Percentiles rank a stretch among this genome's conserved stretches.
phyloP scores from a whole-genome alignment of 30 jellyfish, hydroid and myxozoan species.

The Morbakka virulenta region DNA sequence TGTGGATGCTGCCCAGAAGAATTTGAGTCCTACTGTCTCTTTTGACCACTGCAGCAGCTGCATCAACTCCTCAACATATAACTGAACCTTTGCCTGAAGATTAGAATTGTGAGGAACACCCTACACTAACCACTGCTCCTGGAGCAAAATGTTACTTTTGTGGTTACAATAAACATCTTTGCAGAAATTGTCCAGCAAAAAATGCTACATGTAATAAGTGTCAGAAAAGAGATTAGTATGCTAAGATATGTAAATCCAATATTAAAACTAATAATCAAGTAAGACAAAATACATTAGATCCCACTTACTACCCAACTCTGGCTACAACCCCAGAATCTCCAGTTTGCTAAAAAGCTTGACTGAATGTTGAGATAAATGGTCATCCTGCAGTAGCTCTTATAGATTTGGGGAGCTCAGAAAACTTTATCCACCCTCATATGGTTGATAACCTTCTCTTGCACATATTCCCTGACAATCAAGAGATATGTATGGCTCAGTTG shows the following conservation, averaged over 20 bases:
- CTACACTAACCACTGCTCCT: conserved; percentile 19
- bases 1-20: background rate
- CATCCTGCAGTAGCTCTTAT: background rate
- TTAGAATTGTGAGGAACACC: too few relatives aligned
- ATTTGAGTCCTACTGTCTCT: background rate
- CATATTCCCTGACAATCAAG: too few relatives aligned
- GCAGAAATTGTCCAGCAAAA: conserved; percentile 56
- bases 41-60: background rate
- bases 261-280: too few relatives aligned
- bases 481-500: background rate
- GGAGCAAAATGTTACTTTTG: conserved; percentile 42
- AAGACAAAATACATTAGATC: too few relatives aligned
- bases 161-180: conserved; percentile 10
- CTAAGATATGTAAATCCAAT: too few relatives aligned
- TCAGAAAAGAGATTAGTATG: too few relatives aligned
- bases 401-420: background rate
- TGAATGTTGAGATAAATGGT: too few relatives aligned
- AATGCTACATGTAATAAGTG: too few relatives aligned
- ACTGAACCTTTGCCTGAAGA: background rate
- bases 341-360: too few relatives aligned
- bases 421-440: background rate
- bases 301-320: background rate
- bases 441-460: too few relatives aligned
- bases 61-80: background rate
- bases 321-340: background rate